A percentile compares a stretch with the other conserved stretches of the same genome.
These are phyloP conservation scores for Podotricha telesiphe DNA, from an alignment of 2,888 invertebrate species.

Conservation along the genomic window DNA sequence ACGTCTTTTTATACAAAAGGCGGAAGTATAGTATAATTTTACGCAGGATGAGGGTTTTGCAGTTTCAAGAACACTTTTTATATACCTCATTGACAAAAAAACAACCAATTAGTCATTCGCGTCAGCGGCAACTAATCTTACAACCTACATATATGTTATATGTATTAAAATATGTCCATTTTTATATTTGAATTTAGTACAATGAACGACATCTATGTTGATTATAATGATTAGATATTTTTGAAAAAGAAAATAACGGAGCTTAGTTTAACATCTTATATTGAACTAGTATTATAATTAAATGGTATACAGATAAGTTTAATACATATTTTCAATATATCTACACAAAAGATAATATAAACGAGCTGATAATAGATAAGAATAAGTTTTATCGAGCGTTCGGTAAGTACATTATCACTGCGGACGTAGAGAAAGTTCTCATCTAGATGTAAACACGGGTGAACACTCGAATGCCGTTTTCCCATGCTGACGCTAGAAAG, in stretches of 20 bases:
- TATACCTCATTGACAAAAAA: constrained; percentile 7
- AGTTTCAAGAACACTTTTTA: constrained; percentile 15
- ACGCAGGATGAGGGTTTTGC: constrained; percentile 10
- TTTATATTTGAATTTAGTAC: background rate
- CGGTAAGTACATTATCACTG: constrained; percentile 42
- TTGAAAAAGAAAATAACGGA: background rate
- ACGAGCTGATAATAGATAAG: constrained; percentile 10
- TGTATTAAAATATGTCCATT: background rate
- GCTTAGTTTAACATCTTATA: background rate
- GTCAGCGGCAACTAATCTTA: background rate
- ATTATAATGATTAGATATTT: background rate
- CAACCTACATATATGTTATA: background rate
- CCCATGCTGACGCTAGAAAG: constrained; percentile 76
- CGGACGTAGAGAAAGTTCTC: constrained; percentile 48
- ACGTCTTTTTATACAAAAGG: constrained; percentile 8
- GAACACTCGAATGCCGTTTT: constrained; percentile 61
- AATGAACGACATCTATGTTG: no score
- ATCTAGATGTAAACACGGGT: constrained; percentile 46
- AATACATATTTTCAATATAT: constrained; percentile 8
- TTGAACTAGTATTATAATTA: background rate
- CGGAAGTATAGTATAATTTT: background rate
- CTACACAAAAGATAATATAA: background rate
- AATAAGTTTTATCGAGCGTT: constrained; percentile 35
- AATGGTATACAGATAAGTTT: background rate
- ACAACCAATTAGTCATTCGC: background rate